Evolutionary conservation across 2,113 vertebrate genomes (phyloP).

Genomic region (Cairina moschata): DNA sequence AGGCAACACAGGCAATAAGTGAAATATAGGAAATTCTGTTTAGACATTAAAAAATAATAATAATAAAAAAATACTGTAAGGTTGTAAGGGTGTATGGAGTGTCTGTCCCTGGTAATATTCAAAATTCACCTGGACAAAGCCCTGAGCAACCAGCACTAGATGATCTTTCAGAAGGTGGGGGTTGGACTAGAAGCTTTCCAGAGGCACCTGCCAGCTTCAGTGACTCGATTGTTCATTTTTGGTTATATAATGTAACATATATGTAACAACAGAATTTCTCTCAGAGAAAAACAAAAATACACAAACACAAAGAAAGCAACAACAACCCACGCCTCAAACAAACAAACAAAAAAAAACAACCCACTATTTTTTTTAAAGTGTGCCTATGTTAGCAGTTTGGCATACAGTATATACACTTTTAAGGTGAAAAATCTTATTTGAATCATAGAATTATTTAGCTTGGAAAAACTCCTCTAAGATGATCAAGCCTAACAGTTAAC

Average conservation of each 20-base stretch:
- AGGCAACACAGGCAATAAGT: neutral
- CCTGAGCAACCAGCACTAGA: neutral
- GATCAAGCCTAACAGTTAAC: no score
- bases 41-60: neutral
- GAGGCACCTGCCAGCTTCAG: rapidly evolving
- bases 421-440: neutral
- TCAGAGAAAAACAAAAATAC: neutral
- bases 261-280: neutral
- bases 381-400: neutral
- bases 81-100: neutral
- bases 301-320: neutral
- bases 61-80: neutral
- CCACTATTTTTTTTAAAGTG: neutral
- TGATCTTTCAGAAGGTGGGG: neutral
- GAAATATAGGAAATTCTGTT: neutral
- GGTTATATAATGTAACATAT: neutral
- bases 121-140: neutral
- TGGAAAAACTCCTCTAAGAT: no score
- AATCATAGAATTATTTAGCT: no score
- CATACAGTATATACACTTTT: neutral
- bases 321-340: neutral
- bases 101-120: neutral
- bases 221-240: neutral
- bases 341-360: neutral
- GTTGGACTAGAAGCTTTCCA: neutral